Evolutionary conservation across 2,888 invertebrate species (phyloP).

Genomic region (Malacosoma neustria): DNA sequence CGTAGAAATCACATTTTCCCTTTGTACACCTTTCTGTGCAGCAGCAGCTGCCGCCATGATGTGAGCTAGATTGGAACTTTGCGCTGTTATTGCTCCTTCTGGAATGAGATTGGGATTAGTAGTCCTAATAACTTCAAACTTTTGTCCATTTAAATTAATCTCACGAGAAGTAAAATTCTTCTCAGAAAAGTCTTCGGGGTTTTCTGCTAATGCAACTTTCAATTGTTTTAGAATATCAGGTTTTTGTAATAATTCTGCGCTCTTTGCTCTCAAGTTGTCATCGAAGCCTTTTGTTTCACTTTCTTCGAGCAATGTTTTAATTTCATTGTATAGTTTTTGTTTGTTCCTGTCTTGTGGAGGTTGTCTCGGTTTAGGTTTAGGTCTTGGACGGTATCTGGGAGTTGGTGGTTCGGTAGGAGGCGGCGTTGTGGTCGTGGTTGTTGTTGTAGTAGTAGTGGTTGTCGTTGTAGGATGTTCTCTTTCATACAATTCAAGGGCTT

Average conservation of each 20-base stretch:
- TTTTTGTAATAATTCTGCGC: slow-evolving; percentile 76
- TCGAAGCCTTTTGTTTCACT: slow-evolving; percentile 75
- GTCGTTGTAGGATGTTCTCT: slow-evolving; percentile 81
- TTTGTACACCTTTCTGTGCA: slow-evolving; percentile 73
- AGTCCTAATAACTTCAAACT: slow-evolving; percentile 82
- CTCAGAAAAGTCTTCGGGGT: slow-evolving; percentile 76
- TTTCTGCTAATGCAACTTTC: slow-evolving; percentile 82
- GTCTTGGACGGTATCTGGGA: slow-evolving; percentile 44
- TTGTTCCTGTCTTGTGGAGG: slow-evolving; percentile 69
- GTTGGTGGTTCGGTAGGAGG: slow-evolving; percentile 38
- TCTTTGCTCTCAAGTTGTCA: slow-evolving; percentile 61
- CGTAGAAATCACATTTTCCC: not conserved
- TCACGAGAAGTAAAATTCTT: slow-evolving; percentile 84
- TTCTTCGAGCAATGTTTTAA: slow-evolving; percentile 70
- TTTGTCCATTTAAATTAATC: slow-evolving; percentile 84
- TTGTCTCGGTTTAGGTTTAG: slow-evolving; percentile 45
- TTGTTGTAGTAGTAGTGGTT: slow-evolving; percentile 79
- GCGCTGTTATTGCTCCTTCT: slow-evolving; percentile 71
- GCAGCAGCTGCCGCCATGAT: slow-evolving; percentile 51
- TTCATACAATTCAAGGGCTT: slow-evolving; percentile 79
- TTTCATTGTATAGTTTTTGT: slow-evolving; percentile 75
- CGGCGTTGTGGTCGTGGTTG: slow-evolving; percentile 65
- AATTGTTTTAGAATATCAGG: slow-evolving; percentile 84
- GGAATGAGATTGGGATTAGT: slow-evolving; percentile 80
- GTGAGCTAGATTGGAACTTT: slow-evolving; percentile 53